A percentile compares a stretch with the other conserved stretches of the same genome.
phyloP scores from a whole-genome alignment of 2,888 invertebrate species.

The Philereme vetulata region DNA sequence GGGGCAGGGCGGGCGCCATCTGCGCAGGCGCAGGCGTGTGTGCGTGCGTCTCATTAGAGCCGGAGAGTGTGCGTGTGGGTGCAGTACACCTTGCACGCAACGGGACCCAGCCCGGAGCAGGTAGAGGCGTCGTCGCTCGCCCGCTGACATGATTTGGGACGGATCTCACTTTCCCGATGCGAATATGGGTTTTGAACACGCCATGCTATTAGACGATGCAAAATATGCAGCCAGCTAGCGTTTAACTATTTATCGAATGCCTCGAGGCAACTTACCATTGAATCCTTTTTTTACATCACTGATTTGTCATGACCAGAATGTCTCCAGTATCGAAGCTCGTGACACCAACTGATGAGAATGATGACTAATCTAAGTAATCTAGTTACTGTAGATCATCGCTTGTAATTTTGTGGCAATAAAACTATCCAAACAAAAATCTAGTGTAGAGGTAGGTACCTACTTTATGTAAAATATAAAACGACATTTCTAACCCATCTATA shows the following conservation, averaged over 20 bases:
- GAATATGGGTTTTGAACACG: slow-evolving; percentile 63
- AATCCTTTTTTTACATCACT: background rate
- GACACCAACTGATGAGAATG: slow-evolving; percentile 5
- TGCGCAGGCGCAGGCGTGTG: slow-evolving; percentile 54
- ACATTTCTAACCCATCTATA: slow-evolving; percentile 9
- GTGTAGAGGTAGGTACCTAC: too few relatives aligned
- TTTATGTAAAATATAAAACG: background rate
- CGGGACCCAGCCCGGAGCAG: slow-evolving; percentile 75
- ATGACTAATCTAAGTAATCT: slow-evolving; percentile 24
- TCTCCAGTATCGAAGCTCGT: background rate
- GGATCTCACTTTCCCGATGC: slow-evolving; percentile 70
- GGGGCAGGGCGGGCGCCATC: slow-evolving; percentile 53
- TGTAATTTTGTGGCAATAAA: background rate
- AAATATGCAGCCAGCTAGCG: slow-evolving; percentile 22
- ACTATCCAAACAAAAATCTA: too few relatives aligned
- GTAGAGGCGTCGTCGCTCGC: slow-evolving; percentile 61
- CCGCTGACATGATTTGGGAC: slow-evolving; percentile 72
- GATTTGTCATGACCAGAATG: background rate
- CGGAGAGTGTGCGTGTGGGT: slow-evolving; percentile 54
- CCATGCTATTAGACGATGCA: slow-evolving; percentile 33
- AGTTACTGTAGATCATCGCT: slow-evolving; percentile 6
- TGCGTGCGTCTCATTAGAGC: slow-evolving; percentile 43
- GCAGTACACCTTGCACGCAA: slow-evolving; percentile 80
- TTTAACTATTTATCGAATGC: slow-evolving; percentile 23
- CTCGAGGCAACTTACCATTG: slow-evolving; percentile 6